These are phyloP conservation scores for Stenurella melanura DNA, from an alignment of 2,888 invertebrate genomes.

Conservation along the genomic window DNA sequence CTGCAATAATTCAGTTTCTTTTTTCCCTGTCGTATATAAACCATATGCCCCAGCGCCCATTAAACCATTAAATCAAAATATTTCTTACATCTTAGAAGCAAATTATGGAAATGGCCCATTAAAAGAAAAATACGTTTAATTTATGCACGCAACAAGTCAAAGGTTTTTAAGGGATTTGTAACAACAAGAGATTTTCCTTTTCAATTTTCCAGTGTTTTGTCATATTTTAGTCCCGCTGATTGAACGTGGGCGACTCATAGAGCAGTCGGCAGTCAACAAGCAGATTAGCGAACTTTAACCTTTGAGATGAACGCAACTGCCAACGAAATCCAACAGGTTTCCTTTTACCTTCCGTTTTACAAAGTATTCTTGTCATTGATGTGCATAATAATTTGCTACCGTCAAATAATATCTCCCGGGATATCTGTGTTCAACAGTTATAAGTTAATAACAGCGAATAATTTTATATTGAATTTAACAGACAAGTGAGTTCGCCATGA, in stretches of 20 bases:
- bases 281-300: slow-evolving; percentile 38
- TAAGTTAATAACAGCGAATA: too few species aligned
- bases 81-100: neutral
- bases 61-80: neutral
- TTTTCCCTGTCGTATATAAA: too few species aligned
- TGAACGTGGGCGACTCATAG: slow-evolving; percentile 26
- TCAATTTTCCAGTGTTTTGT: neutral
- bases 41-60: too few species aligned
- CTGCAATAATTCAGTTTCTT: too few species aligned
- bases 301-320: slow-evolving; percentile 26
- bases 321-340: slow-evolving; percentile 29
- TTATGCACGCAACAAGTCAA: slow-evolving; percentile 7
- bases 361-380: neutral
- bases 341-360: slow-evolving; percentile 18
- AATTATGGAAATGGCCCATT: neutral
- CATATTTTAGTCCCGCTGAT: slow-evolving; percentile 14
- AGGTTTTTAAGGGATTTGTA: neutral
- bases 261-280: slow-evolving; percentile 14
- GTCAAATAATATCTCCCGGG: neutral
- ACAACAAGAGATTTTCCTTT: neutral
- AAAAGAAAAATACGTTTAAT: neutral
- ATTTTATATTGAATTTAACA: too few species aligned
- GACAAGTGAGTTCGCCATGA: too few species aligned
- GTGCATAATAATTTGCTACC: neutral
- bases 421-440: neutral